Percentiles rank a stretch among this genome's conserved stretches.
These are phyloP conservation scores for Campylorhamphus procurvoides DNA, from an alignment of 2,113 vertebrate species.

Conservation along the genomic window DNA sequence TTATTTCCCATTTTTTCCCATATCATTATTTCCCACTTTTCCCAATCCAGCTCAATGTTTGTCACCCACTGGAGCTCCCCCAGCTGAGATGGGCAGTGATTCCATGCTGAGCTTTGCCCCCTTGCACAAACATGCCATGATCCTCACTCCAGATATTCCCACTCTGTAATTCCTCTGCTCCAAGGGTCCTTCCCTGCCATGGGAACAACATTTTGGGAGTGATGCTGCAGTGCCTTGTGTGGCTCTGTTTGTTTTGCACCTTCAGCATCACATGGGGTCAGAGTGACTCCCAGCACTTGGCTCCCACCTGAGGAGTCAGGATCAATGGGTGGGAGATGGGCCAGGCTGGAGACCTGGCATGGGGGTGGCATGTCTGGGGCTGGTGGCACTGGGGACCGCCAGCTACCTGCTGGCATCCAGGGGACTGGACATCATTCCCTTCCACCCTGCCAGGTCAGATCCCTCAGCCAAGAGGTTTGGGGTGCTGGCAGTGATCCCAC, in stretches of 20 bases:
- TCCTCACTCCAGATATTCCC: fast-evolving
- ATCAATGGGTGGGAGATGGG: background rate
- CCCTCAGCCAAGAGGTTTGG: fast-evolving
- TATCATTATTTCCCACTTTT: fast-evolving
- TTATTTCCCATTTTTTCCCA: fast-evolving
- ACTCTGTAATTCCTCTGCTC: fast-evolving
- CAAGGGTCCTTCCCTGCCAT: too few relatives aligned
- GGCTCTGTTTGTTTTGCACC: background rate
- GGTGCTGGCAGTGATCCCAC: background rate
- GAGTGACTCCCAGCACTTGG: background rate
- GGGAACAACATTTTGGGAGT: fast-evolving
- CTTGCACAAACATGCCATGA: fast-evolving
- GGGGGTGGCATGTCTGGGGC: fast-evolving
- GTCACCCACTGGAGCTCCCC: background rate
- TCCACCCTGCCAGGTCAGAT: fast-evolving
- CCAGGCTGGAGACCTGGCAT: background rate
- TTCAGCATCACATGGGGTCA: fast-evolving
- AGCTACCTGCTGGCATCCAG: fast-evolving
- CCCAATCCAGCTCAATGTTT: background rate
- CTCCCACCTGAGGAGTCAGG: background rate
- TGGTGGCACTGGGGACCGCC: background rate
- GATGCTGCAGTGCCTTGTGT: fast-evolving
- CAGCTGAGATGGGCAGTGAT: fast-evolving
- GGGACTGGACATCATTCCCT: background rate
- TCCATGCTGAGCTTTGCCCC: fast-evolving